Percentiles rank a stretch among this genome's conserved stretches.
Conservation (phyloP, 2,797 vertebrate species). For the Urosaurus nigricauda region DNA sequence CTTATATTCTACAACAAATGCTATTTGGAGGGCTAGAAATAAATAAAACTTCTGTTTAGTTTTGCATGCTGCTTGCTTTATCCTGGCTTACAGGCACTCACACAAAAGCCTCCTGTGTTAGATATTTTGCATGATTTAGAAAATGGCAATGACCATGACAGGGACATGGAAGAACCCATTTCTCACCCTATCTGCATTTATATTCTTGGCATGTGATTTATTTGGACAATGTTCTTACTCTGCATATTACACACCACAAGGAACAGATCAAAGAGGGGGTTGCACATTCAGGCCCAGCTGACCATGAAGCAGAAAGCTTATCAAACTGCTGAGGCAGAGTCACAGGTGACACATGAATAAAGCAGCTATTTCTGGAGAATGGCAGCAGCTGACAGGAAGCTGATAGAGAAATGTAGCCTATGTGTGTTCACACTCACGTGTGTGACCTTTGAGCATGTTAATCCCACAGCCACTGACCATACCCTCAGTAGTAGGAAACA, state of each 20-base stretch:
- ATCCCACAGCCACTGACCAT: not conserved
- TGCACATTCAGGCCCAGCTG: slow-evolving; percentile 18
- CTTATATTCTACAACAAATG: not conserved
- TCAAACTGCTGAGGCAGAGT: slow-evolving; percentile 10
- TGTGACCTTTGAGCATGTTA: not conserved
- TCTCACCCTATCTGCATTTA: not conserved
- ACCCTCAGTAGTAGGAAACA: not conserved
- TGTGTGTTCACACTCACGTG: not conserved
- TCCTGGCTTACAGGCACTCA: not conserved
- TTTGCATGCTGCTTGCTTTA: not conserved
- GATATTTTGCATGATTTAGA: not conserved
- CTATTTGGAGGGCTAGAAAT: not conserved
- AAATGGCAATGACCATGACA: not conserved
- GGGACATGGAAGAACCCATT: not conserved
- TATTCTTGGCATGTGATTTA: not conserved
- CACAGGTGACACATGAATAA: slow-evolving; percentile 45
- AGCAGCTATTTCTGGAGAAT: slow-evolving; percentile 29
- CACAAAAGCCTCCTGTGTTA: not conserved
- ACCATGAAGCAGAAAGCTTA: slow-evolving; percentile 38
- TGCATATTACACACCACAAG: not conserved
- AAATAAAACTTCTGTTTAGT: not conserved
- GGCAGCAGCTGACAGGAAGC: slow-evolving; percentile 60
- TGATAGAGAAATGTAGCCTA: not conserved
- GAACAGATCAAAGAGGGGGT: not conserved
- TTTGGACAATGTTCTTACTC: not conserved